Conservation (phyloP, 1,140 invertebrate genomes). For the Artemia franciscana region DNA sequence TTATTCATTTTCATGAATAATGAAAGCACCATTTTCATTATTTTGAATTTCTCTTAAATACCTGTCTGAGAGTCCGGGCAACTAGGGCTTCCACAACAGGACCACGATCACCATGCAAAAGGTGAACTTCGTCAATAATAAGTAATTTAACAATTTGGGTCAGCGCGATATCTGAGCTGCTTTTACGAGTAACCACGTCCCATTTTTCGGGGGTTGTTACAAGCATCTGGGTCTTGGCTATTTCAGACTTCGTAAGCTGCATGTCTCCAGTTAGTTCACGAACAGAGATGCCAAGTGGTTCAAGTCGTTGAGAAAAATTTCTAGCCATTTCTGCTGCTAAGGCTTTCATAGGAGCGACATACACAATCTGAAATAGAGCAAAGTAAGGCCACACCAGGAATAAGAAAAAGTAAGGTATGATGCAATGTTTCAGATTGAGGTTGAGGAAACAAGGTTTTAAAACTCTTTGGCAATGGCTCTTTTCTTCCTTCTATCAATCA, state of each 20-base stretch:
- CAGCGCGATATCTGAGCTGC: slow-evolving; percentile 61
- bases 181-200: slow-evolving; percentile 96
- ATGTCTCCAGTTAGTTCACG: slow-evolving; percentile 93
- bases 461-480: no score
- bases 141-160: slow-evolving; percentile 74
- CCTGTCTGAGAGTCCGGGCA: slow-evolving; percentile 74
- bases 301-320: slow-evolving; percentile 65
- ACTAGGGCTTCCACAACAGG: slow-evolving; percentile 94
- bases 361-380: slow-evolving; percentile 52
- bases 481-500: no score
- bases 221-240: slow-evolving; percentile 87
- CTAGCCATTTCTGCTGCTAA: slow-evolving; percentile 91
- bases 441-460: no score
- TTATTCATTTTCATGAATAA: not conserved
- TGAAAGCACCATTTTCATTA: no score
- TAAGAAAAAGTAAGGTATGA: no score
- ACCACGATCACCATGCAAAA: slow-evolving; percentile 87
- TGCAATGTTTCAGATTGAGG: no score
- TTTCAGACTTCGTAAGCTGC: slow-evolving; percentile 84
- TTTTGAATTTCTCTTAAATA: slow-evolving; percentile 14
- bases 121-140: slow-evolving; percentile 96
- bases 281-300: slow-evolving; percentile 52
- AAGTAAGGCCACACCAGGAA: no score
- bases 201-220: slow-evolving; percentile 98
- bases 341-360: slow-evolving; percentile 98